Base-by-base conservation (phyloP, 1,140 invertebrate genomes). In the Zelostemma sp. region DNA sequence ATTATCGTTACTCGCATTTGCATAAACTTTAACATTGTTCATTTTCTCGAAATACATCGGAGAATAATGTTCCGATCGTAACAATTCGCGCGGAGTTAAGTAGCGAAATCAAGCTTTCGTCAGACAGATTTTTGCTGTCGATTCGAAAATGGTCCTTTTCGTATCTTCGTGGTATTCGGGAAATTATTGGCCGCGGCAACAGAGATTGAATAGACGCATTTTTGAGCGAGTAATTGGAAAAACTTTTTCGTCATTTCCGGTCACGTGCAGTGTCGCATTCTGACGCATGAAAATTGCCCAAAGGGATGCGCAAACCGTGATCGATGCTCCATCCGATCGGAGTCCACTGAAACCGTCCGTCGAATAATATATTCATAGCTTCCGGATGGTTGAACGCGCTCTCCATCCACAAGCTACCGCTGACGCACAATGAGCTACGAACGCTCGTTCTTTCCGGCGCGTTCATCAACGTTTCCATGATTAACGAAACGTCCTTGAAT, bases 301-400 rank as follows among this genome's bases (percentile, higher is more conserved):
- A 78, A 80, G 79, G 76, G 75, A 79, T 79, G 77, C 79, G 74
- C 73, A 74, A 77, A 70, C 70, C 72, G 70, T 80, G 75, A 79
- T 79, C 76, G 74, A 79, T 78, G 74, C 73, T 75, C 74, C 71
- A 73, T 75, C 73, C 76, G 75, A 80, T 80, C 76, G 71, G 72
- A 74, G 61, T 75, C 70, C 76, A 72, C 72, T 67, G 73, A 80
- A 80, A 80, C 73, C 76, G 75, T 60, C 74, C 74, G 75, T 57
- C 69, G 70, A 76, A 80, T 78, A 78, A 80, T 79, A 77, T 79
- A 80, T 80, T 79, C 74, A 80, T 80, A 79, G 75, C 78, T 81
- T 80, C 78, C 79, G 79, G 79, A 80, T 80, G 79, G 79, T 81
- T 77, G 78, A 81, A 78, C 78, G 70, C 75, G 77, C 78, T 81